A percentile compares a stretch with the other conserved stretches of the same genome.
Evolutionary conservation across 2,113 vertebrate genomes (phyloP).

Genomic region (Solenodon paradoxus): DNA sequence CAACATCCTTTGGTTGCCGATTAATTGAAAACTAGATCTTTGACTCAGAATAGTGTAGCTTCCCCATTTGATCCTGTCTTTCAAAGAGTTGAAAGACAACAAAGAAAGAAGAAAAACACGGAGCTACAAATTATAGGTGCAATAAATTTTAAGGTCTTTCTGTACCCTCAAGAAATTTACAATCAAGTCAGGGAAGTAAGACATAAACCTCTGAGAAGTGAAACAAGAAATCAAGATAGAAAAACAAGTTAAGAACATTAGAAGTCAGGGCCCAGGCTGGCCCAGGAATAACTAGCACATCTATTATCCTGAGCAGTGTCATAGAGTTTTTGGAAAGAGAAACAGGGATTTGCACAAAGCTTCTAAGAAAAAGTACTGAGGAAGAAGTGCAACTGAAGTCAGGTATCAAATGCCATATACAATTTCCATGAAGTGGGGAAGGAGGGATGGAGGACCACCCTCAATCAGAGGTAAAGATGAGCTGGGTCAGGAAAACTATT

Average conservation of each 20-base stretch:
- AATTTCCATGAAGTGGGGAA: neutral
- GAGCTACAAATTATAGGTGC: neutral
- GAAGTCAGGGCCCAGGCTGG: neutral
- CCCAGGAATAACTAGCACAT: neutral
- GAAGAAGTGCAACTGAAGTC: neutral
- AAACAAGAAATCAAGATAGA: conserved; percentile 33
- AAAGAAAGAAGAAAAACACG: neutral
- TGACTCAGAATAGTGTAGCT: neutral
- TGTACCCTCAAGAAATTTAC: conserved; percentile 12
- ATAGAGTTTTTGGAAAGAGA: neutral
- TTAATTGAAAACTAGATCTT: neutral
- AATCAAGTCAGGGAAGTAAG: conserved; percentile 5
- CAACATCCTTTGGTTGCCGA: neutral
- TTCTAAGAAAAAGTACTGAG: neutral
- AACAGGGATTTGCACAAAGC: neutral
- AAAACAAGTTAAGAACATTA: conserved; percentile 38
- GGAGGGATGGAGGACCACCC: neutral
- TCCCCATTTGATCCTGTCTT: neutral
- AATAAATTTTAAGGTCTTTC: neutral
- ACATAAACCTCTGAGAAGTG: conserved; percentile 26
- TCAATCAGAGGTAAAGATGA: neutral
- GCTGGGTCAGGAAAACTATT: neutral
- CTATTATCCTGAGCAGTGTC: neutral
- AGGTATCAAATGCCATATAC: neutral
- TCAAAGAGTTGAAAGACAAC: neutral